A percentile compares a stretch with the other conserved stretches of the same genome.
phyloP scores from a whole-genome alignment of 2,888 invertebrate species.

The Rhorus exstirpatorius region DNA sequence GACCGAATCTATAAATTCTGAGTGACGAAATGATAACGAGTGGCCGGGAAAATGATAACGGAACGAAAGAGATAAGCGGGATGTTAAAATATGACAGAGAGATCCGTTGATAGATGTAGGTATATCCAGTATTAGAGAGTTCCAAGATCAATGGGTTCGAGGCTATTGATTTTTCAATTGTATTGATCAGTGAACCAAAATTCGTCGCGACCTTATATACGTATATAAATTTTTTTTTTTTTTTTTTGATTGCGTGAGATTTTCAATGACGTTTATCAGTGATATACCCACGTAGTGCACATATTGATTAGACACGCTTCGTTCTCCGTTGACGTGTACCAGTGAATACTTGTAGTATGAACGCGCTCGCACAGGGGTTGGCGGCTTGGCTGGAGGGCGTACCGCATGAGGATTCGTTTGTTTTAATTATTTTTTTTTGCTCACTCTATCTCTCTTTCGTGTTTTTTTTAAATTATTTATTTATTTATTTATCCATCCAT shows the following conservation, averaged over 20 bases:
- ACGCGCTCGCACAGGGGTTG: conserved; percentile 54
- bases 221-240: conserved; percentile 23
- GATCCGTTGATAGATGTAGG: conserved; percentile 70
- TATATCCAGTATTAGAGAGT: conserved; percentile 70
- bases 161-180: conserved; percentile 56
- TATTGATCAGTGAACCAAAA: conserved; percentile 39
- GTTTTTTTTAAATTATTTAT: conserved; percentile 25
- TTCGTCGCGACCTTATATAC: conserved; percentile 53
- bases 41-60: conserved; percentile 54
- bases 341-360: conserved; percentile 56
- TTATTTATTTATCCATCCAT: conserved; percentile 4
- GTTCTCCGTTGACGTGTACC: conserved; percentile 54
- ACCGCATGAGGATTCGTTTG: conserved; percentile 64
- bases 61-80: conserved; percentile 62
- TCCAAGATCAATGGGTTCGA: conserved; percentile 67
- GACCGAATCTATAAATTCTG: conserved; percentile 51
- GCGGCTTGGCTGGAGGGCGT: conserved; percentile 71
- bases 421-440: conserved; percentile 39
- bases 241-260: conserved; percentile 57
- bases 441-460: conserved; percentile 35
- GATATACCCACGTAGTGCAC: conserved; percentile 59
- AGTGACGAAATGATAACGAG: conserved; percentile 53
- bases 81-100: conserved; percentile 65
- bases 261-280: conserved; percentile 48
- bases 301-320: conserved; percentile 63